phyloP scores from a whole-genome alignment of 2,888 invertebrate genomes.

The Amphipoea lucens region DNA sequence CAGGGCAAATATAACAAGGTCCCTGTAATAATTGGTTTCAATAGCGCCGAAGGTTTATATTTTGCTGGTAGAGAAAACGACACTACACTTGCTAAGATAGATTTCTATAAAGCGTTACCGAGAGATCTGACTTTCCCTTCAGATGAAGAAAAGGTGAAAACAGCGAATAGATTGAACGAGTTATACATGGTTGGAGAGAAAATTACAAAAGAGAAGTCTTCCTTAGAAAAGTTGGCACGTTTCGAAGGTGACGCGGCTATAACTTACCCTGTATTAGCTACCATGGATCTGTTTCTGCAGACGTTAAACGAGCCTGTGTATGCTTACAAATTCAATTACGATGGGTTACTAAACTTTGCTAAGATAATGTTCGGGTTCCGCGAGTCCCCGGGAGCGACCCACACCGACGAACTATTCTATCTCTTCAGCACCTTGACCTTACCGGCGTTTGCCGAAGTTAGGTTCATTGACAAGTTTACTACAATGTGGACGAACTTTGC shows the following conservation, averaged over 20 bases:
- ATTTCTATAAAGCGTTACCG: conserved; percentile 79
- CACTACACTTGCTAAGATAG: conserved; percentile 78
- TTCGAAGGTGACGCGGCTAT: conserved; percentile 84
- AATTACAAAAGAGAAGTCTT: conserved; percentile 75
- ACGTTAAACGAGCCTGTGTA: conserved; percentile 75
- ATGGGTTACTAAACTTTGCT: conserved; percentile 83
- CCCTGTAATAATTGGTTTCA: conserved; percentile 83
- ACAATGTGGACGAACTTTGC: conserved; percentile 86
- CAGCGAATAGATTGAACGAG: conserved; percentile 76
- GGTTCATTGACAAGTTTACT: conserved; percentile 73
- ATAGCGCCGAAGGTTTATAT: conserved; percentile 83
- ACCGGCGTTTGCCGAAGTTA: conserved; percentile 49
- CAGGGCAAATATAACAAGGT: conserved; percentile 79
- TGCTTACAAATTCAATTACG: conserved; percentile 80
- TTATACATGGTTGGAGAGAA: conserved; percentile 84
- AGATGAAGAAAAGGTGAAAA: conserved; percentile 70
- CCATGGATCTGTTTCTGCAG: conserved; percentile 76
- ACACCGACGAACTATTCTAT: conserved; percentile 87
- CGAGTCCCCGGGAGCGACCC: conserved; percentile 81
- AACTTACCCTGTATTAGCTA: conserved; percentile 78
- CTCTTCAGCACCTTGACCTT: conserved; percentile 78
- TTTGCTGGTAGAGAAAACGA: conserved; percentile 85
- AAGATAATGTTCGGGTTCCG: conserved; percentile 77
- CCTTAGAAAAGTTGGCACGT: conserved; percentile 77
- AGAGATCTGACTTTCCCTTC: conserved; percentile 79